A percentile compares a stretch with the other conserved stretches of the same genome.
These are phyloP conservation scores for Yponomeuta plumbellus DNA, from an alignment of 2,888 invertebrate genomes.

Conservation along the genomic window DNA sequence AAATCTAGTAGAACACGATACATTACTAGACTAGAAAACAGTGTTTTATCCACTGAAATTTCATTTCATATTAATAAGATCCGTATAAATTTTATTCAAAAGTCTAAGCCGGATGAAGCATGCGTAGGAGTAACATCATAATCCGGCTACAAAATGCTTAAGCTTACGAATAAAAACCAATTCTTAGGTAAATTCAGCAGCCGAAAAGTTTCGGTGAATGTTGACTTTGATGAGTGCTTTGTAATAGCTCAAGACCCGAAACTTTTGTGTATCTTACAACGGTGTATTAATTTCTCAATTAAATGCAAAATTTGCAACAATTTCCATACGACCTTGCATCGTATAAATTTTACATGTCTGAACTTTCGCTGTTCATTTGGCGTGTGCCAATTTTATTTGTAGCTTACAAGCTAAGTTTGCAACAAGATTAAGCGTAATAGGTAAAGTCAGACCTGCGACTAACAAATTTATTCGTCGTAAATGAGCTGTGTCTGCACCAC, in stretches of 20 bases:
- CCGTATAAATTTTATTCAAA: background rate
- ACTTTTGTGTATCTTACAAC: background rate
- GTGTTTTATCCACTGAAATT: background rate
- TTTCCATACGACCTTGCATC: background rate
- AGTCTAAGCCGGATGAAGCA: background rate
- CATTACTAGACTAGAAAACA: background rate
- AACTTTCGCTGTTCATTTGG: background rate
- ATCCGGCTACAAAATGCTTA: constrained; percentile 10
- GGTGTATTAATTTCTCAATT: background rate
- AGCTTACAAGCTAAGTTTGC: background rate
- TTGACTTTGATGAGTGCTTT: constrained; percentile 12
- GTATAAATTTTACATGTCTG: background rate
- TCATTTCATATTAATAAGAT: background rate
- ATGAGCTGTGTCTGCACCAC: constrained; percentile 27
- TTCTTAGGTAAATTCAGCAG: background rate
- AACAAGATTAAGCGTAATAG: constrained; percentile 22
- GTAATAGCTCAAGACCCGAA: constrained; percentile 1
- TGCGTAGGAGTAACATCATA: background rate
- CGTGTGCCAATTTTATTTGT: background rate
- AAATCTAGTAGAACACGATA: too few species aligned
- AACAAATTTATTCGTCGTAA: constrained; percentile 32
- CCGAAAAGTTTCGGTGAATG: constrained; percentile 3
- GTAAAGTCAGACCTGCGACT: background rate
- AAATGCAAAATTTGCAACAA: background rate
- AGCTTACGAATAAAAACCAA: background rate